A percentile compares a stretch with the other conserved stretches of the same genome.
Conservation (phyloP, 2,797 vertebrate species). For the Otolemur crassicaudatus region DNA sequence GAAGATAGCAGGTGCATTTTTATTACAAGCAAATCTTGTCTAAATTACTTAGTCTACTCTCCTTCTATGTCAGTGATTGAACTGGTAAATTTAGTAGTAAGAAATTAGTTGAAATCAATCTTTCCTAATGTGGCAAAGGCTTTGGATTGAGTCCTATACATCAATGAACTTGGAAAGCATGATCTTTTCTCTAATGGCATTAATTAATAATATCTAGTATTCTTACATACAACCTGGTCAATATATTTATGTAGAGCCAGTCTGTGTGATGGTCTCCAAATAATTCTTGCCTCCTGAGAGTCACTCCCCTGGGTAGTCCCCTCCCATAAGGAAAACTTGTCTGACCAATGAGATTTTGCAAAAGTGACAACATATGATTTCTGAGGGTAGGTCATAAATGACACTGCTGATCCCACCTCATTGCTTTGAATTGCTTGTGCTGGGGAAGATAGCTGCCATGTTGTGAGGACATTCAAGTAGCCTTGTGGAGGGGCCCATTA, state of each 20-base stretch:
- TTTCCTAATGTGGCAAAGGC: not conserved
- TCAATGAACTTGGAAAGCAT: not conserved
- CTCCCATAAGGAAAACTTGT: not conserved
- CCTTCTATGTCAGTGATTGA: not conserved
- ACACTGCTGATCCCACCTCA: not conserved
- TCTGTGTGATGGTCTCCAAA: not conserved
- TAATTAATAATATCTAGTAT: slow-evolving; percentile 38
- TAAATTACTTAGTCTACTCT: slow-evolving; percentile 11
- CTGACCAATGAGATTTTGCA: not conserved
- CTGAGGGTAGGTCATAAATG: not conserved
- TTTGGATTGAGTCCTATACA: not conserved
- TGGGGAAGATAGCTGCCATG: not conserved
- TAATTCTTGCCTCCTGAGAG: not conserved
- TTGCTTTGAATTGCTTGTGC: not conserved
- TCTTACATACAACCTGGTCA: not conserved
- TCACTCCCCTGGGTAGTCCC: not conserved
- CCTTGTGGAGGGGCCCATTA: not conserved
- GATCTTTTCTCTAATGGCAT: not conserved
- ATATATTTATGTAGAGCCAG: not conserved
- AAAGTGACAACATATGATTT: not conserved
- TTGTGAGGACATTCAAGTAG: not conserved
- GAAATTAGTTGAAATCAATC: slow-evolving; percentile 21
- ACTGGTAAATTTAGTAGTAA: not conserved
- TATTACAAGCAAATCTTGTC: slow-evolving; percentile 40
- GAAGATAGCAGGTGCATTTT: slow-evolving; percentile 31